Conservation (phyloP, 1,140 invertebrate species). For the Wiebesia pumilae region DNA sequence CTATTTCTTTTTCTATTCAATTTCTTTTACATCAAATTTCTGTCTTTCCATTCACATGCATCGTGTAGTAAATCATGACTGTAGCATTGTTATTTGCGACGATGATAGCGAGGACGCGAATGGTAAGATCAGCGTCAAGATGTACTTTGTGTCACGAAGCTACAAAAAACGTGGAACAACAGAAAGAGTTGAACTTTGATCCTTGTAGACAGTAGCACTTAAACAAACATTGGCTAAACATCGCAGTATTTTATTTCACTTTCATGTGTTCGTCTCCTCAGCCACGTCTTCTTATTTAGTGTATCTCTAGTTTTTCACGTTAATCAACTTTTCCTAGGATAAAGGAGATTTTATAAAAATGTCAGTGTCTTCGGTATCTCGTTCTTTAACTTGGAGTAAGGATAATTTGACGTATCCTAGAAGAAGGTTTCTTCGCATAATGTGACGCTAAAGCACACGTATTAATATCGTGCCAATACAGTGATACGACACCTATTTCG, state of each 20-base stretch:
- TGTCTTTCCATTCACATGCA: background rate
- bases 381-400: no score
- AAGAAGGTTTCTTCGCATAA: no score
- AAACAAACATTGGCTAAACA: conserved; percentile 44
- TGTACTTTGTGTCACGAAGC: background rate
- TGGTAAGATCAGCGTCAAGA: conserved; percentile 25
- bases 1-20: background rate
- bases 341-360: background rate
- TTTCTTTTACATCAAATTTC: no score
- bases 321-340: background rate
- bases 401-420: no score
- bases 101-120: background rate
- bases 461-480: no score
- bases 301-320: background rate
- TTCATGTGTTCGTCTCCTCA: background rate
- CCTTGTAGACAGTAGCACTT: conserved; percentile 33
- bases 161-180: background rate
- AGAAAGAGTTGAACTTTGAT: conserved; percentile 28
- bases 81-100: background rate
- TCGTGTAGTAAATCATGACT: background rate
- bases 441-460: no score
- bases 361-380: background rate
- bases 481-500: no score
- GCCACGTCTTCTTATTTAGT: background rate
- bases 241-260: background rate